These are phyloP conservation scores for Drosophila hawaiiensis DNA, from an alignment of 2,888 invertebrate species.

Conservation along the genomic window DNA sequence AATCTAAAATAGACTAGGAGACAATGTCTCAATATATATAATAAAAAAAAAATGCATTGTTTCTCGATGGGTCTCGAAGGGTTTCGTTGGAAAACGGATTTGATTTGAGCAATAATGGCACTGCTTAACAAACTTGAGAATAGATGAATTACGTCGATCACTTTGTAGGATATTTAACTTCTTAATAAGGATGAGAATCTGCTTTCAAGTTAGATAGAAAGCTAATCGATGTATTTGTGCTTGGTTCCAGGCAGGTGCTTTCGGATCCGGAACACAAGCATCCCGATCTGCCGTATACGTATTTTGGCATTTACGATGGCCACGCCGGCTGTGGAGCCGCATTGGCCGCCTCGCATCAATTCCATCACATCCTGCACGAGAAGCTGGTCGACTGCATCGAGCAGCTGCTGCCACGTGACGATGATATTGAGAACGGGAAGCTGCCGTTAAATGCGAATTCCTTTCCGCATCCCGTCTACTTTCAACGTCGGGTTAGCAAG, in stretches of 20 bases:
- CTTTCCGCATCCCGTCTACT: conserved; percentile 82
- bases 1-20: neutral
- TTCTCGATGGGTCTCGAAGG: neutral
- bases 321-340: conserved; percentile 94
- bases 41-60: neutral
- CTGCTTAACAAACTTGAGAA: neutral
- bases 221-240: neutral
- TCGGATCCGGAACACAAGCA: conserved; percentile 84
- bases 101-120: neutral
- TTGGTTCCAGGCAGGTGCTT: conserved; percentile 76
- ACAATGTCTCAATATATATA: neutral
- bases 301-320: conserved; percentile 94
- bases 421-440: conserved; percentile 83
- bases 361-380: conserved; percentile 92
- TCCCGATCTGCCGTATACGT: conserved; percentile 88
- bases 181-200: neutral
- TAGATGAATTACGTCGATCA: neutral
- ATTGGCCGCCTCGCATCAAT: conserved; percentile 90
- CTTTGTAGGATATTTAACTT: neutral
- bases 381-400: conserved; percentile 88
- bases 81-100: neutral
- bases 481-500: conserved; percentile 85
- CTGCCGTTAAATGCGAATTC: conserved; percentile 51
- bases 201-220: neutral
- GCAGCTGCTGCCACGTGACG: conserved; percentile 85